Evolutionary conservation across 2,797 vertebrate genomes (phyloP).

Genomic region (Channa striata): DNA sequence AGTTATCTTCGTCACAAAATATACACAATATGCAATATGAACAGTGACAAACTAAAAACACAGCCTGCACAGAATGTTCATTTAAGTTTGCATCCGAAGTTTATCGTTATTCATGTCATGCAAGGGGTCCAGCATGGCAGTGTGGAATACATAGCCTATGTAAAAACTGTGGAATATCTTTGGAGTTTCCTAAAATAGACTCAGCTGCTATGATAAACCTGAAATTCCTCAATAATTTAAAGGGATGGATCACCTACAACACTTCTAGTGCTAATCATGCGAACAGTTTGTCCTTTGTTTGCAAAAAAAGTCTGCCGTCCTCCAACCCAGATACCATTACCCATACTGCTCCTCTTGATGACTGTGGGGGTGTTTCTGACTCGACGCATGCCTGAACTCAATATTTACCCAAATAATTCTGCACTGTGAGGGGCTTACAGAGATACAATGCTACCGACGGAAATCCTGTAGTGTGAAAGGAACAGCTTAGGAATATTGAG

Average conservation of each 20-base stretch:
- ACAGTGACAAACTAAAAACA: background rate
- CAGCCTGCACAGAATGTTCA: background rate
- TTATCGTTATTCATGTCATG: background rate
- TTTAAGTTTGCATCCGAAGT: background rate
- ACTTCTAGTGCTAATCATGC: background rate
- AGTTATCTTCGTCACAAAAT: slow-evolving; percentile 24
- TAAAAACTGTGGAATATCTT: slow-evolving; percentile 5
- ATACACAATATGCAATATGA: slow-evolving; percentile 16
- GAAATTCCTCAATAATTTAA: slow-evolving; percentile 1
- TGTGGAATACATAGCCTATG: no score
- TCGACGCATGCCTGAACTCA: no score
- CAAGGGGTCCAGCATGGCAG: no score
- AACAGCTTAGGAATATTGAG: no score
- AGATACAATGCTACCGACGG: no score
- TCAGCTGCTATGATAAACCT: background rate
- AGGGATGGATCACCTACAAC: background rate
- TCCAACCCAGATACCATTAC: no score
- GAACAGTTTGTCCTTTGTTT: background rate
- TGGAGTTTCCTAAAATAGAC: background rate
- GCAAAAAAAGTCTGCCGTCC: background rate
- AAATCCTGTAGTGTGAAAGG: no score
- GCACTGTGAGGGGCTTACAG: no score
- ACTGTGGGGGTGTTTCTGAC: no score
- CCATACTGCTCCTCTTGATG: no score
- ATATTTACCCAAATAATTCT: no score